Percentiles rank a stretch among this genome's conserved stretches.
These are phyloP conservation scores for Habrosyne pyritoides DNA, from an alignment of 2,888 invertebrate species.

Conservation along the genomic window DNA sequence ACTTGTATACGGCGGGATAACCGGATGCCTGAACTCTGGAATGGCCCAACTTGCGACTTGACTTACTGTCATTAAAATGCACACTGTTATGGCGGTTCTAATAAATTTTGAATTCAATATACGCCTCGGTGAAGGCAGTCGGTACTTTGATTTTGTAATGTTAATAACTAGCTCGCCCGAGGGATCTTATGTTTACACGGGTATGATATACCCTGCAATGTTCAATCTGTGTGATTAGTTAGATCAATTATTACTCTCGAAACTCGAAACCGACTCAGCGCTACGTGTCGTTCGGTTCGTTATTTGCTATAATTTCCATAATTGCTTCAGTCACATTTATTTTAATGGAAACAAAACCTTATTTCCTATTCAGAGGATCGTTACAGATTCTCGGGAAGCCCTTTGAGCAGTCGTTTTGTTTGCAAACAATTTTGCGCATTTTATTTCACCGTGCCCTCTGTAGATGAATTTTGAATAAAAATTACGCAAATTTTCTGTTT, in stretches of 20 bases:
- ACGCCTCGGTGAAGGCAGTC: neutral
- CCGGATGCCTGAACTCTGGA: conserved; percentile 21
- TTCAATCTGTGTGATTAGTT: too few relatives aligned
- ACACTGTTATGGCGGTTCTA: conserved; percentile 33
- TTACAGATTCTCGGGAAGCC: neutral
- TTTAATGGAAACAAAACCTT: neutral
- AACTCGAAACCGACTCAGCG: too few relatives aligned
- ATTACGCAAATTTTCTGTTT: conserved; percentile 1
- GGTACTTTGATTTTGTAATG: neutral
- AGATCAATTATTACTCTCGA: too few relatives aligned
- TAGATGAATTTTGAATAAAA: neutral
- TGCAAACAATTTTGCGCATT: neutral
- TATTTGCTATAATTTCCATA: neutral
- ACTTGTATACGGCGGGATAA: neutral
- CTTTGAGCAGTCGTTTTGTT: neutral
- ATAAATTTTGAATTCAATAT: conserved; percentile 20
- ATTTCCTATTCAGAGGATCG: neutral
- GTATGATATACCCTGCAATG: too few relatives aligned
- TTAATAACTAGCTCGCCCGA: too few relatives aligned
- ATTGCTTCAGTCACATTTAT: neutral
- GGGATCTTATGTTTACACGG: too few relatives aligned
- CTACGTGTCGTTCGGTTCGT: too few relatives aligned
- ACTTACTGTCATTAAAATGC: conserved; percentile 50
- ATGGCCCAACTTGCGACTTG: conserved; percentile 39
- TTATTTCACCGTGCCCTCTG: neutral